Evolutionary conservation across 2,797 vertebrate species (phyloP), one percentile per base, ranked within the genome.

Genomic region (Cryptoprocta ferox): DNA sequence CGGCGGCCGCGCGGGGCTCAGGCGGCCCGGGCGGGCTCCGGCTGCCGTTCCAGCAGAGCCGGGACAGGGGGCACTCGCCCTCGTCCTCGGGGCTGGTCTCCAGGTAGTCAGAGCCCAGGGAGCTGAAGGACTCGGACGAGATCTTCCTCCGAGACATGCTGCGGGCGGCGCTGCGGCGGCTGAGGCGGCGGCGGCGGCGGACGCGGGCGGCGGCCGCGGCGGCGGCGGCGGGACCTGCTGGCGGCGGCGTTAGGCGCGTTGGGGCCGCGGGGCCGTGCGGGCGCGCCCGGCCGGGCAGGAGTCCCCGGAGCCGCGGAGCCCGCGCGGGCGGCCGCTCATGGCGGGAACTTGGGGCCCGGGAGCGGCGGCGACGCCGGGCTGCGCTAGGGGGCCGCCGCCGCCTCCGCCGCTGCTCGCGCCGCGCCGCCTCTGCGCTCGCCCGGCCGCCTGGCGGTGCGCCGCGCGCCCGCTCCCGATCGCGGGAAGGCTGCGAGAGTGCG

Each of bases 51-150:
- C 99, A 99, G 96, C 99, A 99, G 73, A 99, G 98, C 98, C 99
- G 98, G 89, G 99, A 99, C 97, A 99, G 98, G 35, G 99, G 99
- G 94, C 99, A 99, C 83, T 99, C 99, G 79, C 99, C 98, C 83
- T 99, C 99, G 92, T 99, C 99, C 97, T 99, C 99, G 16, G 99
- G 99, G 98, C 99, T 99, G 88, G 98, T 99, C 98, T 99, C 99
- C 68, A 99, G 99, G 97, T 99, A 99, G 98, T 99, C 99, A 81
- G 99, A 99, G 96, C 99, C 99, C 98, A 99, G 98, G 48, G 99
- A 99, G 99, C 99, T 99, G 98, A 99, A 99, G 76, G 99, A 99
- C 99, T 99, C 99, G 24, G 99, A 99, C 73, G 99, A 99, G 98
- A 99, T 99, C 99, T 99, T 99, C 98, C 99, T 99, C 91, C 99